Conservation (phyloP, 2,888 invertebrate genomes). For the Limulus polyphemus region DNA sequence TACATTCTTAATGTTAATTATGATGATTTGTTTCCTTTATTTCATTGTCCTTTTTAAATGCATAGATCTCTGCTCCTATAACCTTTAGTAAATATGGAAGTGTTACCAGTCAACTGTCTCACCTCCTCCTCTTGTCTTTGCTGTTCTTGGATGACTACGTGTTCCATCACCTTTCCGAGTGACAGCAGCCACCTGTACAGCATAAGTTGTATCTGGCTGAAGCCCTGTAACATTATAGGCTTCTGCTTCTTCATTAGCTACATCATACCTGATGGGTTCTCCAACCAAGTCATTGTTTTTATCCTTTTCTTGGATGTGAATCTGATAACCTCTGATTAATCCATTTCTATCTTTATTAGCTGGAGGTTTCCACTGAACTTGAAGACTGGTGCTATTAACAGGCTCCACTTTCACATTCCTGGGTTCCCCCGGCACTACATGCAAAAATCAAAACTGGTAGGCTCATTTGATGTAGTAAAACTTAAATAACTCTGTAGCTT, state of each 20-base stretch:
- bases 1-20: too few species aligned
- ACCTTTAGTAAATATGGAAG: too few species aligned
- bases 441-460: neutral
- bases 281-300: conserved; percentile 68
- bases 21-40: too few species aligned
- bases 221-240: conserved; percentile 70
- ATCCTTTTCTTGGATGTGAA: conserved; percentile 74
- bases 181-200: conserved; percentile 75
- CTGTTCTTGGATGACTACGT: conserved; percentile 67
- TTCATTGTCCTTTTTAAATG: too few species aligned
- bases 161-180: conserved; percentile 95
- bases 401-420: conserved; percentile 76
- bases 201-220: conserved; percentile 89
- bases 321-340: conserved; percentile 90
- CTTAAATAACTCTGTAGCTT: too few species aligned
- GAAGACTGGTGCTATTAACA: conserved; percentile 86
- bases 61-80: too few species aligned
- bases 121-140: conserved; percentile 76
- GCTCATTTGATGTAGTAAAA: too few species aligned
- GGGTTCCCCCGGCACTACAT: conserved; percentile 90
- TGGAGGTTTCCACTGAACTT: conserved; percentile 90
- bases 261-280: conserved; percentile 68
- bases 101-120: neutral
- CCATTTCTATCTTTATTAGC: conserved; percentile 82
- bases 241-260: conserved; percentile 64